Conservation (phyloP, 2,888 invertebrate genomes). For the Synanthedon vespiformis region DNA sequence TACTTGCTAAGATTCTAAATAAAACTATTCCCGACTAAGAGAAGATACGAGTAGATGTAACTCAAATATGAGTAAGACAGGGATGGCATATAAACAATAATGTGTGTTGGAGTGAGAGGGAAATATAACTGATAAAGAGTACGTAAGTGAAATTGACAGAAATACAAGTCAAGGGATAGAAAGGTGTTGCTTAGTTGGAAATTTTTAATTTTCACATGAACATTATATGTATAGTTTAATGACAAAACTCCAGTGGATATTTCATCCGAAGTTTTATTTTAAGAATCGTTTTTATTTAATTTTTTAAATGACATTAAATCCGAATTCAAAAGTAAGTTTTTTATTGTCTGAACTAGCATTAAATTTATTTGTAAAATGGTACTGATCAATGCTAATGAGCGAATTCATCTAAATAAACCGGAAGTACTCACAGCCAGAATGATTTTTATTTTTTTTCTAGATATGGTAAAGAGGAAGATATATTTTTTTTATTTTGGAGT, state of each 20-base stretch:
- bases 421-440: constrained; percentile 67
- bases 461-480: constrained; percentile 58
- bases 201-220: too few species aligned
- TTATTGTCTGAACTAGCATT: constrained; percentile 47
- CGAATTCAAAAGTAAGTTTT: background rate
- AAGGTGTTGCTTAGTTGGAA: too few species aligned
- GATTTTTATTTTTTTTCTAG: constrained; percentile 61
- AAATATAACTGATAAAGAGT: constrained; percentile 15
- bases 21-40: constrained; percentile 47
- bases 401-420: constrained; percentile 49
- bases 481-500: constrained; percentile 24
- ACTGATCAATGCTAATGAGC: constrained; percentile 20
- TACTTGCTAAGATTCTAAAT: constrained; percentile 50
- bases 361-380: constrained; percentile 8
- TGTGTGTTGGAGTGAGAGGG: constrained; percentile 10
- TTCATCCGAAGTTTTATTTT: too few species aligned
- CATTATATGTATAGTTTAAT: too few species aligned
- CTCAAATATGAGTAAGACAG: constrained; percentile 13
- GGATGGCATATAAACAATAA: constrained; percentile 13
- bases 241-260: too few species aligned
- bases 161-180: constrained; percentile 9
- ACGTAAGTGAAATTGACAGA: constrained; percentile 41
- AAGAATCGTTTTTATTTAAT: too few species aligned
- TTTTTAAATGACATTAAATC: too few species aligned
- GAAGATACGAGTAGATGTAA: constrained; percentile 20